Evolutionary conservation across 1,140 invertebrate species (phyloP).

Genomic region (Mesaphorura yosii): DNA sequence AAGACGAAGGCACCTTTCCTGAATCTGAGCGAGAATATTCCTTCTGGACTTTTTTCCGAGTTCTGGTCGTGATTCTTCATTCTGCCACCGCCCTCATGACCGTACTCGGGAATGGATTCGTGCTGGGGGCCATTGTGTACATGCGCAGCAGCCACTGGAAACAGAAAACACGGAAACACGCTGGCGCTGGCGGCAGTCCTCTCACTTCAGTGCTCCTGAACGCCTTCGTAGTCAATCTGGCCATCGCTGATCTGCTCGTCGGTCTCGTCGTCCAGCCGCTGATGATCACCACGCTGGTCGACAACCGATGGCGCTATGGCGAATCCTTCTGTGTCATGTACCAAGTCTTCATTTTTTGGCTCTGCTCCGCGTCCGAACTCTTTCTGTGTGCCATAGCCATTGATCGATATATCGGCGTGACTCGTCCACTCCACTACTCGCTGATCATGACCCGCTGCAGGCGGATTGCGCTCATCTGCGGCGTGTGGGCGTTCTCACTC

Average conservation of each 20-base stretch:
- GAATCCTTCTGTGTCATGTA: conserved; percentile 6
- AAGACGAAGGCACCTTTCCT: no score
- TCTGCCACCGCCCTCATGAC: no score
- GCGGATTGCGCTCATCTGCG: neutral
- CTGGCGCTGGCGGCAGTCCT: no score
- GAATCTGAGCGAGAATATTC: no score
- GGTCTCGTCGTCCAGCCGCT: conserved; percentile 6
- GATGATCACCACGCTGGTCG: neutral
- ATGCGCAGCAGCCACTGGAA: no score
- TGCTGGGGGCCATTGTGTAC: no score
- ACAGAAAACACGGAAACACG: no score
- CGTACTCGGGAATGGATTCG: no score
- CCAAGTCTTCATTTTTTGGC: conserved; percentile 12
- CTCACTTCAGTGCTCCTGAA: no score
- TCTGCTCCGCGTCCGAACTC: conserved; percentile 16
- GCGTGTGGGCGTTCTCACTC: conserved; percentile 6
- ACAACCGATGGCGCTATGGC: conserved; percentile 13
- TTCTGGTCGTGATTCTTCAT: no score
- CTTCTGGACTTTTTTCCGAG: no score
- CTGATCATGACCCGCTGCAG: conserved; percentile 4
- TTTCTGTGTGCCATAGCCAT: conserved; percentile 14
- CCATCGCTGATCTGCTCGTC: conserved; percentile 13
- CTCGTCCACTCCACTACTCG: conserved; percentile 1
- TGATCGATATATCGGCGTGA: conserved; percentile 21
- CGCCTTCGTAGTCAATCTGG: conserved; percentile 11